Conservation (phyloP, 2,113 vertebrate genomes). For the Plestiodon gilberti region DNA sequence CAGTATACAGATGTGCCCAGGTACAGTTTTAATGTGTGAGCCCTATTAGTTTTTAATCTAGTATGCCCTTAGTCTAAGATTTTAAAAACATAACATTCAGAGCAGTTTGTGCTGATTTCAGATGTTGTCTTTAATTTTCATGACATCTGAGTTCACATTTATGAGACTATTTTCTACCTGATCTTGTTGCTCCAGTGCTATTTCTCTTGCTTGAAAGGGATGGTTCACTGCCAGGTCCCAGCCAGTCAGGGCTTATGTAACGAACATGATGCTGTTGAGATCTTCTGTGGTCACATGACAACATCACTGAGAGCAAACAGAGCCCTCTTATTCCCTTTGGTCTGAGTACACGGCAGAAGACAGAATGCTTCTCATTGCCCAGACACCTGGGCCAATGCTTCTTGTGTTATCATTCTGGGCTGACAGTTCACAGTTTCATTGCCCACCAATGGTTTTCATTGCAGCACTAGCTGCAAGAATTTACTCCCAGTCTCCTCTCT, state of each 20-base stretch:
- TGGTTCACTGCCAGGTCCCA: neutral
- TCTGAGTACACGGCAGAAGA: neutral
- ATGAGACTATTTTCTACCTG: too few relatives aligned
- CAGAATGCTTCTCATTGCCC: neutral
- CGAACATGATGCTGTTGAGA: neutral
- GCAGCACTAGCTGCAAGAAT: too few relatives aligned
- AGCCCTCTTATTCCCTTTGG: neutral
- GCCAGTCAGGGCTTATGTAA: neutral
- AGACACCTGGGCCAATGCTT: neutral
- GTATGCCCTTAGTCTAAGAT: too few relatives aligned
- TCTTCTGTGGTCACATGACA: neutral
- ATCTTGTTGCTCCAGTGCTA: too few relatives aligned
- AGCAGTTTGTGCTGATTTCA: neutral
- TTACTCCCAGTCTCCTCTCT: too few relatives aligned
- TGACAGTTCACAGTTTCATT: neutral
- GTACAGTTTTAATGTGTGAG: too few relatives aligned
- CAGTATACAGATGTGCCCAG: too few relatives aligned
- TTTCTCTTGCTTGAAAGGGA: too few relatives aligned
- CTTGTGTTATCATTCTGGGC: neutral
- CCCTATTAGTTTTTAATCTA: too few relatives aligned
- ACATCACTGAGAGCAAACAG: neutral
- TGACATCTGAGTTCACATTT: neutral
- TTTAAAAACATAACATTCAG: neutral
- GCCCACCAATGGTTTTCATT: neutral
- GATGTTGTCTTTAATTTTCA: neutral